These are phyloP conservation scores for Hyperopisus bebe DNA, from an alignment of 2,113 vertebrate species.

Conservation along the genomic window DNA sequence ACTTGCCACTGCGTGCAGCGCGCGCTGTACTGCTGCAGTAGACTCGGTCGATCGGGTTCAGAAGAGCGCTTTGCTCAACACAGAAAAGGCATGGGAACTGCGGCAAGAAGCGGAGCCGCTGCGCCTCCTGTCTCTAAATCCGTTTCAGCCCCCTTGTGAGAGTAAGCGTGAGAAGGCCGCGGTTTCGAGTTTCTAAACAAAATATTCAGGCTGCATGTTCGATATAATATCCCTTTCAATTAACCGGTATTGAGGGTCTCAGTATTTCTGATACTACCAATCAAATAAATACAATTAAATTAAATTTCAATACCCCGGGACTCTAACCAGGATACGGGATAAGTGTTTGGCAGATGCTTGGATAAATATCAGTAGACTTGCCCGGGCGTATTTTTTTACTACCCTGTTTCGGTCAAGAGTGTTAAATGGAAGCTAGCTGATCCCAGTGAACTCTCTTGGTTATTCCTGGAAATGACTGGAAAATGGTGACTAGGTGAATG, in stretches of 20 bases:
- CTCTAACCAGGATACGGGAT: background rate
- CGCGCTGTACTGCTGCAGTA: background rate
- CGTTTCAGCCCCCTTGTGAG: conserved; percentile 3
- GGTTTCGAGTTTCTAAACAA: conserved; percentile 20
- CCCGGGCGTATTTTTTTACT: background rate
- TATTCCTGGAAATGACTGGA: background rate
- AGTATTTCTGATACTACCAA: background rate
- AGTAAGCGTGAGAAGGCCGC: background rate
- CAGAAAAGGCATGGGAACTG: conserved; percentile 10
- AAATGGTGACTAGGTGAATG: background rate
- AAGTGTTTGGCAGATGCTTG: background rate
- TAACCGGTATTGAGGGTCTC: background rate
- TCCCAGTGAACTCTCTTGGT: background rate
- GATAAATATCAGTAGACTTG: background rate
- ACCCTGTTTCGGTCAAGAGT: background rate
- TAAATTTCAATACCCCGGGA: background rate
- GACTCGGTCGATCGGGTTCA: background rate
- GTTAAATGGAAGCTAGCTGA: background rate
- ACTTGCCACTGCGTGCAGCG: conserved; percentile 14
- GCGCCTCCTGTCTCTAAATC: conserved; percentile 42
- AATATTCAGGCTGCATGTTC: background rate
- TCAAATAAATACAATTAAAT: background rate
- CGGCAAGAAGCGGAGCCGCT: conserved; percentile 15
- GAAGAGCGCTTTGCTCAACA: conserved; percentile 32
- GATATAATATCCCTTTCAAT: background rate